These are phyloP conservation scores for Microplitis mediator DNA, from an alignment of 1,140 invertebrate genomes.

Conservation along the genomic window DNA sequence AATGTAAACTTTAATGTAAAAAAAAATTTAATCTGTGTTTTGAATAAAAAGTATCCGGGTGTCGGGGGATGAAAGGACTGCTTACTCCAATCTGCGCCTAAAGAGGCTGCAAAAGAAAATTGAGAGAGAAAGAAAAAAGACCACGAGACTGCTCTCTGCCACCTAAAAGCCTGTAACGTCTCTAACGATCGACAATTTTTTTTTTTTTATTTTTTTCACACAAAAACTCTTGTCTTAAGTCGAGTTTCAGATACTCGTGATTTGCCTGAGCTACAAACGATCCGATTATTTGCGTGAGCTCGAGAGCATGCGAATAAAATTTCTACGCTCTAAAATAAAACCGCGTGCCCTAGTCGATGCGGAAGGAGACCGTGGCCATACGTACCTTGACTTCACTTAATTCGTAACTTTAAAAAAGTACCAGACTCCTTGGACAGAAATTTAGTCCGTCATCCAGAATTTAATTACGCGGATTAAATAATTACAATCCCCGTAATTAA, in stretches of 20 bases:
- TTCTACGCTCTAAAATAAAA: not conserved
- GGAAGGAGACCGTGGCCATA: constrained; percentile 1
- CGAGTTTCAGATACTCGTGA: not conserved
- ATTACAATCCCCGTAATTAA: too few species aligned
- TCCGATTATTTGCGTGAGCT: not conserved
- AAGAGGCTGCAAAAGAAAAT: constrained; percentile 58
- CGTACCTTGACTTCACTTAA: not conserved
- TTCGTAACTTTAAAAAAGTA: not conserved
- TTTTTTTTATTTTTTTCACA: constrained; percentile 4
- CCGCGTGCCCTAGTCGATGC: constrained; percentile 15
- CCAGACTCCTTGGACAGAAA: constrained; percentile 10
- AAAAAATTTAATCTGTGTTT: too few species aligned
- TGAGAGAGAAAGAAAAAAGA: constrained; percentile 23
- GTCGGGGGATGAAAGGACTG: constrained; percentile 27
- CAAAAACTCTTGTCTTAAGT: not conserved
- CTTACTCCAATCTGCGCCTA: constrained; percentile 58
- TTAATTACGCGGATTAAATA: too few species aligned
- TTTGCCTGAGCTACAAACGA: constrained; percentile 20
- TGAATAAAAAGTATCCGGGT: constrained; percentile 15
- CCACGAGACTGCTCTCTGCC: constrained; percentile 41
- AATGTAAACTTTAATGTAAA: too few species aligned
- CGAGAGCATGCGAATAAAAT: not conserved
- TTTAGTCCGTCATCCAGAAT: too few species aligned
- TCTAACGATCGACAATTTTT: constrained; percentile 35
- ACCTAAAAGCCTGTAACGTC: constrained; percentile 55